phyloP scores from a whole-genome alignment of 2,888 invertebrate genomes.

The Coremacera marginata region DNA sequence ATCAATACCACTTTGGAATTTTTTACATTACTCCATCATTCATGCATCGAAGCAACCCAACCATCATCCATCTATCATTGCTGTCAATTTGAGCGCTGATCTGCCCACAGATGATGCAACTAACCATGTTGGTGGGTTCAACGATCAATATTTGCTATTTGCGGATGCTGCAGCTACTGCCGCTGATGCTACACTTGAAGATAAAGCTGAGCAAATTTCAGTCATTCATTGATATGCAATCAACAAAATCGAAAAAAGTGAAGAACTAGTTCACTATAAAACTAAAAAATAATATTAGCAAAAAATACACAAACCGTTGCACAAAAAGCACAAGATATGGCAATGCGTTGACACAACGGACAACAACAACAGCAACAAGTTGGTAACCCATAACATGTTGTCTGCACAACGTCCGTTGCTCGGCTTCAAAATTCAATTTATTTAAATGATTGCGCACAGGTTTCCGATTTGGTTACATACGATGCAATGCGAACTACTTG shows the following conservation, averaged over 20 bases:
- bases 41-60: background rate
- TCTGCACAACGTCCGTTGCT: background rate
- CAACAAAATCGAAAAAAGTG: background rate
- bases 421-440: background rate
- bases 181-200: background rate
- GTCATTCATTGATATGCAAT: background rate
- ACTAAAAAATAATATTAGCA: background rate
- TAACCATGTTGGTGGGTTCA: background rate
- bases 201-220: background rate
- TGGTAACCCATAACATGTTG: background rate
- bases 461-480: background rate
- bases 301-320: background rate
- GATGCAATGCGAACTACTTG: background rate
- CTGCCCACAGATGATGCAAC: conserved; percentile 19
- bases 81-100: conserved; percentile 17
- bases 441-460: conserved; percentile 3
- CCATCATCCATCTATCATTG: background rate
- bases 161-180: background rate
- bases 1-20: background rate
- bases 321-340: conserved; percentile 16
- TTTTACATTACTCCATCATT: background rate
- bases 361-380: conserved; percentile 2
- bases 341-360: conserved; percentile 11
- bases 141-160: conserved; percentile 8
- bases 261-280: conserved; percentile 6